Evolutionary conservation across 1,140 invertebrate species (phyloP), one percentile per base, ranked within the genome.

Genomic region (Calliphora vicina): DNA sequence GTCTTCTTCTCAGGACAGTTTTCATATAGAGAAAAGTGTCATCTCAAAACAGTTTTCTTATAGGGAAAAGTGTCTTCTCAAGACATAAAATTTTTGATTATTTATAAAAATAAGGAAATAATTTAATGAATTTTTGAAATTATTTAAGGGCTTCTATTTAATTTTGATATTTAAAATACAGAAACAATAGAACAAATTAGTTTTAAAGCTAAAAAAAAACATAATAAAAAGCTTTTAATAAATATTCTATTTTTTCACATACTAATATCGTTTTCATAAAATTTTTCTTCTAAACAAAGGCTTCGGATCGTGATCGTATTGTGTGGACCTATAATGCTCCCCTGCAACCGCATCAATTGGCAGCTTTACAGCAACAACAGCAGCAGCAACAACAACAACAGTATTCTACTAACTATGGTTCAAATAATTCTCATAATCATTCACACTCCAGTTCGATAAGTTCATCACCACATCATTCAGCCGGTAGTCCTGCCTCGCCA

Each of bases 321-420:
- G 95, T 97, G 15, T 97, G 96, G 96, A 97, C 96, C n/a, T 97
- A 96, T 92, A 97, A 97, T 91, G 95, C 96, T 27, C 95, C 96
- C 15, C 92, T 95, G 87, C 90, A 83, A 90, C 92, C 83, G 86
- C 92, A 88, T 87, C 91, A 84, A 89, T 85, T 90, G 85, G 87
- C 85, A 85, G 86, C 85, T 82, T 84, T 88, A 82, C 88, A 91
- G 76, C 88, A 88, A 82, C 91, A 80, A 88, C 91, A 83, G 10
- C 87, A 87, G 20, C 87, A 84, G n/a, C 86, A 84, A 4, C 84
- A 85, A 0, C 85, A 91, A 91, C 83, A 86, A 61, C 86, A 88
- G 29, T 83, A 80, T 83, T 83, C 82, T 5, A 82, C 83, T 82
- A 76, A 84, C 57, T 82, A 84, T 73, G 80, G 67, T 80, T 67